A percentile compares a stretch with the other conserved stretches of the same genome.
These are phyloP conservation scores for Argentina silus DNA, from an alignment of 2,797 vertebrate species.

Conservation along the genomic window DNA sequence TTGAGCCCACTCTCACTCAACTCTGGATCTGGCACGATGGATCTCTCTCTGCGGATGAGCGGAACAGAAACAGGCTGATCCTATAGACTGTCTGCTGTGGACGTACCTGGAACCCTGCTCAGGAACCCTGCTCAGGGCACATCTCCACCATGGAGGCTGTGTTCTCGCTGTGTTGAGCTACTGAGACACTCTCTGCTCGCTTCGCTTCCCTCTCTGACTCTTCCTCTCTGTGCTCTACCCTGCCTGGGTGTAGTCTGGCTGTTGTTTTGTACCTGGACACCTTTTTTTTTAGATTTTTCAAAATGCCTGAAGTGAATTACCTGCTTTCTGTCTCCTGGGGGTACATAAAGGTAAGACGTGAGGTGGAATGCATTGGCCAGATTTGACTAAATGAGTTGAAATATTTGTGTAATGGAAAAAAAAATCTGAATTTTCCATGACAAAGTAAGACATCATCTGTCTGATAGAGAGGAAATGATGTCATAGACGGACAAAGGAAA, in stretches of 20 bases:
- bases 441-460: background rate
- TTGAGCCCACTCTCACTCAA: constrained; percentile 28
- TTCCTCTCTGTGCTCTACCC: constrained; percentile 21
- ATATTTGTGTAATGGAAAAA: background rate
- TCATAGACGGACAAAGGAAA: constrained; percentile 2
- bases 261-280: constrained; percentile 45
- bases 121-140: constrained; percentile 8
- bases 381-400: constrained; percentile 42
- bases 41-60: constrained; percentile 39
- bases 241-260: background rate
- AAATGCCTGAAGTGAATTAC: constrained; percentile 99
- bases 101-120: constrained; percentile 43
- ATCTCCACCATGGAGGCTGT: constrained; percentile 36
- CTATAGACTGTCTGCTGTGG: constrained; percentile 67
- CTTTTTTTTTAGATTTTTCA: constrained; percentile 58
- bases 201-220: constrained; percentile 23
- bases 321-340: constrained; percentile 97
- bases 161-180: constrained; percentile 49
- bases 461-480: background rate
- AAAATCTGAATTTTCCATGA: background rate
- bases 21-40: constrained; percentile 37
- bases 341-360: constrained; percentile 96
- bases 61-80: constrained; percentile 42
- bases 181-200: constrained; percentile 22
- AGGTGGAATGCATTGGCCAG: constrained; percentile 42